Conservation (phyloP, 1,140 invertebrate genomes). For the Dreissena rostriformis region DNA sequence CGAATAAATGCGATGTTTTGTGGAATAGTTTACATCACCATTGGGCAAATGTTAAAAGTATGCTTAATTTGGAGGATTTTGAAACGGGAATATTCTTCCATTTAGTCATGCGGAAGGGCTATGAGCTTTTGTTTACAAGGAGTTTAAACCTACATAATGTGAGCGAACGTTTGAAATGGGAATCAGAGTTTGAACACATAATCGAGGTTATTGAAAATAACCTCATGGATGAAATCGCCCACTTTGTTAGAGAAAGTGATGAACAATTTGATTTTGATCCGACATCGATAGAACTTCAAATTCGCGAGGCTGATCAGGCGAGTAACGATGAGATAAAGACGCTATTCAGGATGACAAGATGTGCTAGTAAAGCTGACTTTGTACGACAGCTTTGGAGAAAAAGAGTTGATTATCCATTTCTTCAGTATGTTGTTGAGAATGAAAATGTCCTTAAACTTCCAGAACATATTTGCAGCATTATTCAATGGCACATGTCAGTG, state of each 20-base stretch:
- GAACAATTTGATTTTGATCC: background rate
- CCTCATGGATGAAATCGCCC: background rate
- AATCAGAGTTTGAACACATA: background rate
- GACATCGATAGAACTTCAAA: background rate
- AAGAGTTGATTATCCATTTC: slow-evolving; percentile 8
- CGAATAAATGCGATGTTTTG: background rate
- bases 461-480: slow-evolving; percentile 9
- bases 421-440: background rate
- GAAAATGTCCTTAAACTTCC: slow-evolving; percentile 16
- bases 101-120: background rate
- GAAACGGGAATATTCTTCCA: background rate
- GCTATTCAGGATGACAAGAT: slow-evolving; percentile 4
- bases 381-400: background rate
- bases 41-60: background rate
- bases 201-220: background rate
- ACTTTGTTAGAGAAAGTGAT: background rate
- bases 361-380: slow-evolving; percentile 10
- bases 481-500: slow-evolving; percentile 35
- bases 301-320: background rate
- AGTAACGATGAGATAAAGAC: background rate
- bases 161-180: background rate
- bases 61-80: background rate
- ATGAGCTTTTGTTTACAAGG: slow-evolving; percentile 4
- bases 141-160: background rate
- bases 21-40: background rate